Evolutionary conservation across 2,888 invertebrate species (phyloP), one percentile per base, ranked within the genome.

Genomic region (Tetranychus piercei): DNA sequence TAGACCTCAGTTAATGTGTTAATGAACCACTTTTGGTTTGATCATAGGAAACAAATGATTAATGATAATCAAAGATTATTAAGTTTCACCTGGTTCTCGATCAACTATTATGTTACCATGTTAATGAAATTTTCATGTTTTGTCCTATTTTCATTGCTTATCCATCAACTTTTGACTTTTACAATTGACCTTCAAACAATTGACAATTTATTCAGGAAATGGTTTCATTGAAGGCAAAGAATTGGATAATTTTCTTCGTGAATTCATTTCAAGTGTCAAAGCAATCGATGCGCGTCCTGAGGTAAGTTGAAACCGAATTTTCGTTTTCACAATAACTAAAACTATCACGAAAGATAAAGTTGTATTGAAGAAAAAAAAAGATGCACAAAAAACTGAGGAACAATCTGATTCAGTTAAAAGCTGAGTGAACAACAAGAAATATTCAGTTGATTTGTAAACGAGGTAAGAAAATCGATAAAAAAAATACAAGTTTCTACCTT

Each of bases 231-330:
- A 84, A 77, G 83, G 81, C n/a, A 80, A 79, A 9, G 84, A 84
- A 76, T 77, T 84, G 73, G 83, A 84, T 76, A 78, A 80, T 43
- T 84, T 84, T 77, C 79, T 84, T 55, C 79, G 79, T 23, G 83
- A 84, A 77, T 79, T 82, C 22, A 66, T 67, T 67, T 55, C 23
- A 9, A 18, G 34, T 18, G 70, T 44, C 20, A 69, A 69, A 22
- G 20, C 69, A 23, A 69, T 69, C 34, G 92, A 92, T 82, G 88
- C 91, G 77, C 90, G 89, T 79, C 90, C 91, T 1, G 93, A 93
- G 85, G 92, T 92, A 83, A 87, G 87, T 69, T 5, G 6, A 11
- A n/a, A 69, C 9, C 22, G 22, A 23, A 11, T 6, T 20, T 15
- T 55, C 55, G 15, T 9, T 55, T 55, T 34, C 34, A 4, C 3